Conservation (phyloP, 2,113 vertebrate species). For the Gobio gobio region DNA sequence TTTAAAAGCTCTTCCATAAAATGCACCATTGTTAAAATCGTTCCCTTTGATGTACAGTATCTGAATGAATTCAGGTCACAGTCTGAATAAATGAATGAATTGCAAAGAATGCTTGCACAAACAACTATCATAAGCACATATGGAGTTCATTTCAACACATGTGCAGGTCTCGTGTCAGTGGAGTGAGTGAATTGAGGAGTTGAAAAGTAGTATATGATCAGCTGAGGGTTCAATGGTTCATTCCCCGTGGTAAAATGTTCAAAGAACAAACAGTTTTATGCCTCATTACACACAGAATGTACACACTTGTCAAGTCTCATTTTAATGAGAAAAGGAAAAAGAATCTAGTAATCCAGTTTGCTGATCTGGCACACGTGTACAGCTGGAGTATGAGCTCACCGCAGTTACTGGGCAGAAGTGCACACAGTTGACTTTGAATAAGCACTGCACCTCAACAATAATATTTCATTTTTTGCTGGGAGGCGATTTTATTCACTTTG, state of each 20-base stretch:
- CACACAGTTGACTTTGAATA: neutral
- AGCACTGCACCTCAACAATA: neutral
- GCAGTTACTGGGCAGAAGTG: neutral
- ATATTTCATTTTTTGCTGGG: neutral
- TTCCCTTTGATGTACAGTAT: neutral
- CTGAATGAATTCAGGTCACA: neutral
- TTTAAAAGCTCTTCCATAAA: conserved; percentile 8
- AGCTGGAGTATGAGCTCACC: neutral
- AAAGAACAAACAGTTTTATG: conserved; percentile 1
- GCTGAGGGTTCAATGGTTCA: neutral
- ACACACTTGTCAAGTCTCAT: neutral
- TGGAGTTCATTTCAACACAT: neutral
- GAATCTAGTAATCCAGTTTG: neutral
- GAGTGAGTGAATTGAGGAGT: neutral
- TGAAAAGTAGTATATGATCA: neutral
- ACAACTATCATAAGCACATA: too few species aligned
- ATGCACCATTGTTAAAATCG: neutral
- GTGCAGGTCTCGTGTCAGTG: neutral
- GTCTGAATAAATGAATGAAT: neutral
- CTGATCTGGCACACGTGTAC: conserved; percentile 10
- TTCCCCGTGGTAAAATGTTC: neutral
- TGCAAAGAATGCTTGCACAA: neutral
- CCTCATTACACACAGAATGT: conserved; percentile 14
- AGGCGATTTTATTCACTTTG: neutral
- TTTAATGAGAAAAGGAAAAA: conserved; percentile 12